Evolutionary conservation across 2,888 invertebrate species (phyloP).

Genomic region (Steinernema hermaphroditum): DNA sequence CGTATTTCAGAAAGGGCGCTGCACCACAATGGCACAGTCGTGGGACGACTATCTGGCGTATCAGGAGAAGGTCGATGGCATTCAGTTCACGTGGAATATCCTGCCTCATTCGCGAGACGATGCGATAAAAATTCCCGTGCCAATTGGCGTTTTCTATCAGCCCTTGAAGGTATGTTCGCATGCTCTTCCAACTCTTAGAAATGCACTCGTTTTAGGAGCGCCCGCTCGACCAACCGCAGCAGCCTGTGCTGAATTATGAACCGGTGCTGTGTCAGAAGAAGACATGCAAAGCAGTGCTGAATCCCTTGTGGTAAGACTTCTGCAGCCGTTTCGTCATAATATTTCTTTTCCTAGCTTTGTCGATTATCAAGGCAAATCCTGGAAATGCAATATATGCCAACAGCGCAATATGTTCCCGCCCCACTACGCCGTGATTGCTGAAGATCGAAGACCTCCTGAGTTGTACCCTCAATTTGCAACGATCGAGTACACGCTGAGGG

Average conservation of each 20-base stretch:
- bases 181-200: no score
- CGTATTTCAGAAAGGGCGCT: no score
- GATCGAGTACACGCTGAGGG: slow-evolving; percentile 90
- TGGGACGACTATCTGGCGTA: slow-evolving; percentile 75
- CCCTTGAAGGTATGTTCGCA: slow-evolving; percentile 88
- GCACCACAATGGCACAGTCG: slow-evolving; percentile 33
- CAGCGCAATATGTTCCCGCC: slow-evolving; percentile 98
- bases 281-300: slow-evolving; percentile 91
- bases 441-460: slow-evolving; percentile 96
- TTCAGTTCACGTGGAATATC: slow-evolving; percentile 96
- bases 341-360: slow-evolving; percentile 91
- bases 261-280: slow-evolving; percentile 91
- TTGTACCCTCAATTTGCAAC: slow-evolving; percentile 94
- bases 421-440: slow-evolving; percentile 96
- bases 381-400: slow-evolving; percentile 98
- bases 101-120: slow-evolving; percentile 93
- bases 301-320: slow-evolving; percentile 78
- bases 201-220: slow-evolving; percentile 59
- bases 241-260: slow-evolving; percentile 95
- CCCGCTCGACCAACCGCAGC: slow-evolving; percentile 71
- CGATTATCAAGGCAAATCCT: slow-evolving; percentile 92
- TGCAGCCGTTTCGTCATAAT: no score
- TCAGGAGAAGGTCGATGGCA: slow-evolving; percentile 94
- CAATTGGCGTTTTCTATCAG: slow-evolving; percentile 89
- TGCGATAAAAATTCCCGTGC: slow-evolving; percentile 91